A percentile compares a stretch with the other conserved stretches of the same genome.
These are phyloP conservation scores for Uropetala carovei DNA, from an alignment of 2,888 invertebrate genomes.

Conservation along the genomic window DNA sequence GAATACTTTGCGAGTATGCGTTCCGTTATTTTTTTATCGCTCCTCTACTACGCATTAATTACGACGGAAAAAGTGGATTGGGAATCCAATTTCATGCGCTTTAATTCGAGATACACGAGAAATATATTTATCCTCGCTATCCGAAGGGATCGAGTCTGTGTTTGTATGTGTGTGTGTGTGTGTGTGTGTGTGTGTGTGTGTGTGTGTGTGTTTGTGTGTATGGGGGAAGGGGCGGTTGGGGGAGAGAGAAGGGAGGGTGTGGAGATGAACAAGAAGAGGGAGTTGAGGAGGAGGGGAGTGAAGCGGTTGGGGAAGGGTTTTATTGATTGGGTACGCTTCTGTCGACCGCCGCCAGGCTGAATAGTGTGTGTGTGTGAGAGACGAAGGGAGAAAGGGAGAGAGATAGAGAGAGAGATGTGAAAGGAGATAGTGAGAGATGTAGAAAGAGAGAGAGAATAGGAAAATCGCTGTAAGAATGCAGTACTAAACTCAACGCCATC, in stretches of 20 bases:
- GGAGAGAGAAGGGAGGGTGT: neutral
- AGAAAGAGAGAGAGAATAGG: neutral
- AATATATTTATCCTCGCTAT: neutral
- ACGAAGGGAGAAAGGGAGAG: neutral
- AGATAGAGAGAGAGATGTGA: neutral
- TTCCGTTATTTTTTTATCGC: neutral
- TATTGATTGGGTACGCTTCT: constrained; percentile 45
- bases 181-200: no score
- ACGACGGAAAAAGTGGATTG: neutral
- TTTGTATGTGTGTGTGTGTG: no score
- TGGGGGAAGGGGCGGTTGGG: neutral
- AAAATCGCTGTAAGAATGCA: neutral
- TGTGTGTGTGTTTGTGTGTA: neutral
- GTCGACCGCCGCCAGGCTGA: constrained; percentile 37
- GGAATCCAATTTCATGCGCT: constrained; percentile 22
- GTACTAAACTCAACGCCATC: neutral
- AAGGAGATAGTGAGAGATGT: neutral
- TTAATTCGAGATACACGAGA: neutral
- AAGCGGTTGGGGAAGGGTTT: neutral
- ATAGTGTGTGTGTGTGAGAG: neutral
- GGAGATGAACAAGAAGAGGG: neutral
- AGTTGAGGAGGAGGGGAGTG: neutral
- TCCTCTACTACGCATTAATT: neutral
- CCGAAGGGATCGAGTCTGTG: neutral
- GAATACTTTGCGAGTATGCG: constrained; percentile 3